These are phyloP conservation scores for Merops nubicus DNA, from an alignment of 2,113 vertebrate species.

Conservation along the genomic window DNA sequence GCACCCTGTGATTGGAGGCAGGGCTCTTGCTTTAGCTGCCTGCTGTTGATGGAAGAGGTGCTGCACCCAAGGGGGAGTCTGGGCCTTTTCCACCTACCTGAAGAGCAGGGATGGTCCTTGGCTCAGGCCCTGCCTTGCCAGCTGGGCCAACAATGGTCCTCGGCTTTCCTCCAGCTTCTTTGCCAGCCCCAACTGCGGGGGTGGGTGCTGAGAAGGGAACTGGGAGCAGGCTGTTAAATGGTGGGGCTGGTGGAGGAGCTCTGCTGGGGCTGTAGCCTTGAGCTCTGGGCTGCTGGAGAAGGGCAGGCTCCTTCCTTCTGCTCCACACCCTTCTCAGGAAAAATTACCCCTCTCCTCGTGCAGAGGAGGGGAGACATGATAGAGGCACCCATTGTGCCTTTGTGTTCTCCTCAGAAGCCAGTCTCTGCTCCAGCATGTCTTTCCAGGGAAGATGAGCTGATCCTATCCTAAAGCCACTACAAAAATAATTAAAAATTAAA, in stretches of 20 bases:
- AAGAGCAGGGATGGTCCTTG: background rate
- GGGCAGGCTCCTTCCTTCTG: background rate
- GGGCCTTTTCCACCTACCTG: background rate
- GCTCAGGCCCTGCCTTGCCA: background rate
- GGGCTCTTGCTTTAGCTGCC: accelerated
- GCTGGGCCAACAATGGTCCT: background rate
- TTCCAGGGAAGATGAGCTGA: background rate
- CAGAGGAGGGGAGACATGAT: background rate
- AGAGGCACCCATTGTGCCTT: background rate
- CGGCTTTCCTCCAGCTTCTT: background rate
- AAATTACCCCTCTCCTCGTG: accelerated
- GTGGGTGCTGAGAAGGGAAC: background rate
- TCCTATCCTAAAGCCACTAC: background rate
- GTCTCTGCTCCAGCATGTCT: background rate
- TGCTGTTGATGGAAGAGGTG: accelerated
- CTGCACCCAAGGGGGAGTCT: background rate
- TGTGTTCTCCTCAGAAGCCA: accelerated
- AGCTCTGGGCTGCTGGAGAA: too few relatives aligned
- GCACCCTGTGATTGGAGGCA: accelerated
- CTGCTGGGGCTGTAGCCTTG: too few relatives aligned
- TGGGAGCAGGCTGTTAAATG: background rate
- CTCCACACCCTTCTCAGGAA: accelerated
- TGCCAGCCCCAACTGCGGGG: background rate
- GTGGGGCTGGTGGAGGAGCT: background rate
- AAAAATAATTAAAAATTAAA: background rate